Conservation (phyloP, 2,113 vertebrate species). For the Thamnophis sirtalis region DNA sequence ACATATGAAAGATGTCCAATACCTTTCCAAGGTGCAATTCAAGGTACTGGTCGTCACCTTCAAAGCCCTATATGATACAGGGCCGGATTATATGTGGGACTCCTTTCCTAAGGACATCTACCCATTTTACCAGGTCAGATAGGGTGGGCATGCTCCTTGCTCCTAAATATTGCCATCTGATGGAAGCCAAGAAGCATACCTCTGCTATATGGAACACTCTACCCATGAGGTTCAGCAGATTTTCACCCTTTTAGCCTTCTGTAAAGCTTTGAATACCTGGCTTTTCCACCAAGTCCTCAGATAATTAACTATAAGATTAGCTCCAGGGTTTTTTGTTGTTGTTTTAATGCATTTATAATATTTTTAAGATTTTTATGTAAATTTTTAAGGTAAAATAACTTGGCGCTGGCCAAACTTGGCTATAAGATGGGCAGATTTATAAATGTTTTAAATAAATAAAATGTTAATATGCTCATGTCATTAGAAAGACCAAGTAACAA, state of each 20-base stretch:
- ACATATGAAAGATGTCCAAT: background rate
- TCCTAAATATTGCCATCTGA: background rate
- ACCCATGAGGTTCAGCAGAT: background rate
- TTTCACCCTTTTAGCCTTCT: background rate
- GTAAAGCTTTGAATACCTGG: background rate
- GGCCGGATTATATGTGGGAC: background rate
- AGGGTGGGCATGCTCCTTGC: background rate
- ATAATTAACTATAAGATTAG: background rate
- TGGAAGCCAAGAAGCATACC: background rate
- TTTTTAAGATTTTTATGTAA: background rate
- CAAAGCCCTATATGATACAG: background rate
- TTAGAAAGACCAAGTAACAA: background rate
- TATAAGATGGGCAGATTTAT: background rate
- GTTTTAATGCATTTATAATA: background rate
- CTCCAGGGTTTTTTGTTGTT: too few species aligned
- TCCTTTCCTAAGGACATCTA: background rate
- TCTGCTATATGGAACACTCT: background rate
- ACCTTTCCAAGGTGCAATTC: background rate
- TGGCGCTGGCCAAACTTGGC: background rate
- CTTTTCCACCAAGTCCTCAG: background rate
- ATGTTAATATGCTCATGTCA: background rate
- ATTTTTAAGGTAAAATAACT: background rate
- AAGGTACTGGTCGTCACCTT: background rate
- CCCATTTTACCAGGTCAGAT: background rate
- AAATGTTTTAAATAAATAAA: background rate